These are phyloP conservation scores for Drosophila paulistorum DNA, from an alignment of 1,140 invertebrate species.

Conservation along the genomic window DNA sequence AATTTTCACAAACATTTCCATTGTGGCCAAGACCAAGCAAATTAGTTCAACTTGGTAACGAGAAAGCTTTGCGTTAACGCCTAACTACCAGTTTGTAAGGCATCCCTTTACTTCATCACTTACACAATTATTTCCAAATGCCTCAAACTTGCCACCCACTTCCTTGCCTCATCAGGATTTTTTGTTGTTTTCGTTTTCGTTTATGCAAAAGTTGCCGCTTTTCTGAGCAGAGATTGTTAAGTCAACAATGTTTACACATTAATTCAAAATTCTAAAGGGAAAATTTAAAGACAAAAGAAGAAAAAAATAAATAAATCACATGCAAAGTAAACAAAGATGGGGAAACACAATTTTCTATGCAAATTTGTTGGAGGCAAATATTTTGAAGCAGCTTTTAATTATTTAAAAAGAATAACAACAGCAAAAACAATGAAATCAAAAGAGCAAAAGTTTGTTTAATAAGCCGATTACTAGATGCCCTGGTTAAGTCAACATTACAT, in stretches of 20 bases:
- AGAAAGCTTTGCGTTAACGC: neutral
- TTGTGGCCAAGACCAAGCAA: neutral
- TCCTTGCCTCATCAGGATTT: neutral
- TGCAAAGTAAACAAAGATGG: neutral
- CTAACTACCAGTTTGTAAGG: neutral
- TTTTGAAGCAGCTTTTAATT: neutral
- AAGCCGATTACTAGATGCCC: neutral
- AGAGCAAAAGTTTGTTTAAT: neutral
- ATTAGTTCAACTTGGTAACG: conserved; percentile 7
- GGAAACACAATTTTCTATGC: neutral
- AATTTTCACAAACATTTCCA: conserved; percentile 4
- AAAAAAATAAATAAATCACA: neutral
- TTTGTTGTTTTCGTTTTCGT: neutral
- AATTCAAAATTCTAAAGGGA: conserved; percentile 1
- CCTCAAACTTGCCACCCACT: no score
- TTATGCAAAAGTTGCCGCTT: conserved; percentile 1
- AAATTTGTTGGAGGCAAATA: neutral
- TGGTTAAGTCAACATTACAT: neutral
- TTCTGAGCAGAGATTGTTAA: conserved; percentile 2
- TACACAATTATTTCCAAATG: no score
- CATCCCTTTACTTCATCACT: neutral
- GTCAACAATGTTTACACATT: neutral
- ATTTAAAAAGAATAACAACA: conserved; percentile 8
- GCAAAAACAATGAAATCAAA: neutral
- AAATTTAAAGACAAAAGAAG: neutral